These are phyloP conservation scores for Caenorhabditis becei DNA, from an alignment of 2,888 invertebrate genomes.

Conservation along the genomic window DNA sequence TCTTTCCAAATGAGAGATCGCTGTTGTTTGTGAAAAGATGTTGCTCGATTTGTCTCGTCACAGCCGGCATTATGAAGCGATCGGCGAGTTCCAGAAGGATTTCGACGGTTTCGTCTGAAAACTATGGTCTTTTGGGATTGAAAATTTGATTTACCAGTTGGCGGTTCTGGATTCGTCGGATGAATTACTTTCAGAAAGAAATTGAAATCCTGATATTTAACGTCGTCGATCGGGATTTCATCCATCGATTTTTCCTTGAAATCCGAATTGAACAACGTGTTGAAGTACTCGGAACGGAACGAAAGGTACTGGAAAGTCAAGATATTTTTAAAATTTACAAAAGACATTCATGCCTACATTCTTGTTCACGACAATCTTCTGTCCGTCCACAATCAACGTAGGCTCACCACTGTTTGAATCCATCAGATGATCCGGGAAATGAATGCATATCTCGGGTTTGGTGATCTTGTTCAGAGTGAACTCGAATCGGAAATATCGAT, in stretches of 20 bases:
- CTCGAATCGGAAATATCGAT: too few relatives aligned
- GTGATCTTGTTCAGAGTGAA: too few relatives aligned
- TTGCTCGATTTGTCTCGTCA: not conserved
- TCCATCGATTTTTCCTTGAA: slow-evolving; percentile 9
- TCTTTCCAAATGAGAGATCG: not conserved
- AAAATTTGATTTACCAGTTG: not conserved
- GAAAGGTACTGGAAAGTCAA: not conserved
- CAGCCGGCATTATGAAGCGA: slow-evolving; percentile 21
- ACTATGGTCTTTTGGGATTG: not conserved
- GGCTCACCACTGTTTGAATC: not conserved
- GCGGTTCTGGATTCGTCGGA: not conserved
- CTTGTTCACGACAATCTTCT: not conserved
- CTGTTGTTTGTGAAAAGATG: not conserved
- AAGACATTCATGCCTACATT: not conserved
- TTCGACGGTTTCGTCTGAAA: not conserved
- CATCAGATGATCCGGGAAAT: too few relatives aligned
- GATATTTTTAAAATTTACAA: not conserved
- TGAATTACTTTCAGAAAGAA: not conserved
- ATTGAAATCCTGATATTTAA: slow-evolving; percentile 10
- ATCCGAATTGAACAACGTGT: not conserved
- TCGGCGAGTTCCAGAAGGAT: slow-evolving; percentile 24
- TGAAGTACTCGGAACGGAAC: slow-evolving; percentile 1
- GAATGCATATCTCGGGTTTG: too few relatives aligned
- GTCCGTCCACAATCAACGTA: not conserved
- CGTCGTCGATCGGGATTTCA: slow-evolving; percentile 5